A percentile compares a stretch with the other conserved stretches of the same genome.
These are phyloP conservation scores for Halotydeus destructor DNA, from an alignment of 1,140 invertebrate species.

Conservation along the genomic window DNA sequence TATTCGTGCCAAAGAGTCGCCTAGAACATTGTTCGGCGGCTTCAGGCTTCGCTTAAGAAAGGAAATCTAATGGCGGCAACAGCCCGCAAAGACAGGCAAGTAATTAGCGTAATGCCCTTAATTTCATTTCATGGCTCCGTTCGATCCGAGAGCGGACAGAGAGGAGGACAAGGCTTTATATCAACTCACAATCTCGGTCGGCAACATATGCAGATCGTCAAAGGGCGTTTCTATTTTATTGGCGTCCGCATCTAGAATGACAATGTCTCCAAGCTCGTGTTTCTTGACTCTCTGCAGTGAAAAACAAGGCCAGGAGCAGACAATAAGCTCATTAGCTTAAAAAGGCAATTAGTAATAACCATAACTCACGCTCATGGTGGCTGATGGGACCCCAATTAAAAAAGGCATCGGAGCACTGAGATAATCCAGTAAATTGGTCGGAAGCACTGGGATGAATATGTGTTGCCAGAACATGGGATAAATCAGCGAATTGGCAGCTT, in stretches of 20 bases:
- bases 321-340: slow-evolving; percentile 1
- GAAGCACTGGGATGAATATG: slow-evolving; percentile 83
- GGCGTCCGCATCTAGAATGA: slow-evolving; percentile 69
- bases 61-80: slow-evolving; percentile 20
- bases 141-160: neutral
- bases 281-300: slow-evolving; percentile 37
- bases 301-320: slow-evolving; percentile 3
- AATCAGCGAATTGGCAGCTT: slow-evolving; percentile 72
- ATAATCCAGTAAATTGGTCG: slow-evolving; percentile 66
- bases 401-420: slow-evolving; percentile 79
- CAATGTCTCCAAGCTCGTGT: slow-evolving; percentile 66
- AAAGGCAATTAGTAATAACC: neutral
- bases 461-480: slow-evolving; percentile 98
- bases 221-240: slow-evolving; percentile 65
- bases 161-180: neutral
- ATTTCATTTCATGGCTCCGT: neutral
- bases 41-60: slow-evolving; percentile 22
- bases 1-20: slow-evolving; percentile 69
- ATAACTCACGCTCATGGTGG: slow-evolving; percentile 47
- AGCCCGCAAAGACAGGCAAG: neutral
- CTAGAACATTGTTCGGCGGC: slow-evolving; percentile 41
- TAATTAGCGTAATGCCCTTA: neutral
- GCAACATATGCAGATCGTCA: slow-evolving; percentile 62
- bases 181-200: slow-evolving; percentile 38
- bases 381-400: slow-evolving; percentile 68